phyloP scores from a whole-genome alignment of 2,113 vertebrate genomes.

The Mugil cephalus region DNA sequence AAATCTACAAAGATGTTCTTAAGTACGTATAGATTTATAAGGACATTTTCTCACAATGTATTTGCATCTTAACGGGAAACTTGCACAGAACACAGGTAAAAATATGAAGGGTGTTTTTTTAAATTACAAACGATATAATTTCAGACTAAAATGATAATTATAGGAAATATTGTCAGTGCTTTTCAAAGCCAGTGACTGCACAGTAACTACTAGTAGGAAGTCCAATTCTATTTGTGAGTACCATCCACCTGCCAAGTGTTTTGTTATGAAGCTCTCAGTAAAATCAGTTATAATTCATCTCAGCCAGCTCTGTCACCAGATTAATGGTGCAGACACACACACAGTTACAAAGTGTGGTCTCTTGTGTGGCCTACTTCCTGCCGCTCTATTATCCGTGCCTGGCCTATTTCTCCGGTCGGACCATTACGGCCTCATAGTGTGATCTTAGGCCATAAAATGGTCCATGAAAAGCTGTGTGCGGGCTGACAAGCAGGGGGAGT shows the following conservation, averaged over 20 bases:
- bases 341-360: background rate
- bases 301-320: background rate
- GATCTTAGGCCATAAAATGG: constrained; percentile 1
- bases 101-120: no score
- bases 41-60: no score
- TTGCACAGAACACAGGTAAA: no score
- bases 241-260: no score
- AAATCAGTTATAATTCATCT: constrained; percentile 3
- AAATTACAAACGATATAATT: no score
- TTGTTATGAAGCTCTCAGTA: background rate
- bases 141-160: no score
- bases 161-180: no score
- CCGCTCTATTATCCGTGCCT: constrained; percentile 36
- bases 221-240: background rate
- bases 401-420: constrained; percentile 51
- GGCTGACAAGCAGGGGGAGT: background rate
- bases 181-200: no score
- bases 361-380: constrained; percentile 53
- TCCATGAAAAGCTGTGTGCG: background rate
- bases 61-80: no score
- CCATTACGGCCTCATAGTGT: background rate
- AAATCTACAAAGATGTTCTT: no score
- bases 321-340: constrained; percentile 2
- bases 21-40: no score
- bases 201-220: no score